Conservation (phyloP, 2,113 vertebrate species). For the Tachuris rubrigastra region DNA sequence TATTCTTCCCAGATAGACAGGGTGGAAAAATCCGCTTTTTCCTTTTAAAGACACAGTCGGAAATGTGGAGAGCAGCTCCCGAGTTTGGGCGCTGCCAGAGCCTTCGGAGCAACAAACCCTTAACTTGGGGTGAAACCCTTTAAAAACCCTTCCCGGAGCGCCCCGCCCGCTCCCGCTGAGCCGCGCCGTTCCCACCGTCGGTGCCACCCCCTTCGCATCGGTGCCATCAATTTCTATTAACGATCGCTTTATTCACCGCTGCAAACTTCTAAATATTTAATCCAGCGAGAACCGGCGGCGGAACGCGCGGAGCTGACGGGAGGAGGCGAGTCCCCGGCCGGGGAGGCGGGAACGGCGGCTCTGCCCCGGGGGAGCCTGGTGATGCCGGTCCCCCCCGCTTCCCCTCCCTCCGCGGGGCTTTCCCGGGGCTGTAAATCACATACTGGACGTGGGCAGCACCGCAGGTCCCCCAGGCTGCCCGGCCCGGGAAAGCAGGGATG, state of each 20-base stretch:
- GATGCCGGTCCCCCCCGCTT: background rate
- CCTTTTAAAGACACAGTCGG: background rate
- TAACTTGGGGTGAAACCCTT: slow-evolving; percentile 5
- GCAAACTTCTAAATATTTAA: slow-evolving; percentile 71
- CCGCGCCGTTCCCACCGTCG: background rate
- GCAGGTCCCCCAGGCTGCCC: background rate
- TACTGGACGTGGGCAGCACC: background rate
- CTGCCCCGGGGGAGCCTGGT: background rate
- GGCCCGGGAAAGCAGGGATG: background rate
- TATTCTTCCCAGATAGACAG: background rate
- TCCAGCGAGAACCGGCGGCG: slow-evolving; percentile 13
- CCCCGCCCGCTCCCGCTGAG: slow-evolving; percentile 9
- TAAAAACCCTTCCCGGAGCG: background rate
- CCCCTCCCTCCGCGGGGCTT: background rate
- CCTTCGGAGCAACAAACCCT: background rate
- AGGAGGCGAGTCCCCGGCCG: background rate
- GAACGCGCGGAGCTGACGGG: background rate
- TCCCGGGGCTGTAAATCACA: background rate
- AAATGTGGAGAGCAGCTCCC: background rate
- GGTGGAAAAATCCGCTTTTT: background rate
- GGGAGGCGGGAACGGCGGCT: background rate
- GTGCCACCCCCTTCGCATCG: slow-evolving; percentile 28
- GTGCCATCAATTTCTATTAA: slow-evolving; percentile 55
- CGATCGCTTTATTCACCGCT: slow-evolving; percentile 51
- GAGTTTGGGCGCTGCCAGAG: background rate